Conservation (phyloP, 2,797 vertebrate genomes). For the Sebastes hubbsi region DNA sequence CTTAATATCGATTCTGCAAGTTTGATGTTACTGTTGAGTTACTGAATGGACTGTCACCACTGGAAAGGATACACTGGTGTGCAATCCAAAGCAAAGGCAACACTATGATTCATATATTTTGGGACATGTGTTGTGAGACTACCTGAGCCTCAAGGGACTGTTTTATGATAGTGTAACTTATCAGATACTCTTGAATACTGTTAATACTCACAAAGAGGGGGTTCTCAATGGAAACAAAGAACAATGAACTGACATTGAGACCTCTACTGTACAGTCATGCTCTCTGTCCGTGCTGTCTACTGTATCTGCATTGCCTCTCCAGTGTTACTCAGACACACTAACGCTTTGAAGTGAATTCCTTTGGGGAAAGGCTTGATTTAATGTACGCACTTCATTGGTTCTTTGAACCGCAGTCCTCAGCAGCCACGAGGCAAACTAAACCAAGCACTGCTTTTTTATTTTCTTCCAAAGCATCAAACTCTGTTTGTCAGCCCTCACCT, state of each 20-base stretch:
- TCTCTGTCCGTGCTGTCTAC: conserved; percentile 69
- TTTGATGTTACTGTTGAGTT: conserved; percentile 10
- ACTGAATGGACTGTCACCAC: conserved; percentile 30
- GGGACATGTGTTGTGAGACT: conserved; percentile 42
- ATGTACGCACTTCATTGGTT: conserved; percentile 4
- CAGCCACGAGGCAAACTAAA: conserved; percentile 7
- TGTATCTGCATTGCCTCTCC: conserved; percentile 53
- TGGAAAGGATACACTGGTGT: conserved; percentile 48
- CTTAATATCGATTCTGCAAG: conserved; percentile 19
- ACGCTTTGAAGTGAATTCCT: conserved; percentile 19
- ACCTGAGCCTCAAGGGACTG: conserved; percentile 36
- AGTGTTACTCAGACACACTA: conserved; percentile 26
- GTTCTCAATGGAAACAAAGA: conserved; percentile 23
- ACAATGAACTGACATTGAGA: conserved; percentile 27
- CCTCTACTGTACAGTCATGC: conserved; percentile 52
- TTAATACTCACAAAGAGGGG: conserved; percentile 32
- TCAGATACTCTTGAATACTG: conserved; percentile 41
- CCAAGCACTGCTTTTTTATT: conserved; percentile 21
- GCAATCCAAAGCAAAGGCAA: conserved; percentile 47
- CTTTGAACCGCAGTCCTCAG: neutral
- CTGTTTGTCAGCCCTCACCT: conserved; percentile 14
- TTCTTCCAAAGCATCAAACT: conserved; percentile 26
- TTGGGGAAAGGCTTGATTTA: conserved; percentile 21
- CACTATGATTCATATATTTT: conserved; percentile 20
- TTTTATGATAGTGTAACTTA: conserved; percentile 58